Conservation (phyloP, 2,797 vertebrate species). For the Takifugu rubripes region DNA sequence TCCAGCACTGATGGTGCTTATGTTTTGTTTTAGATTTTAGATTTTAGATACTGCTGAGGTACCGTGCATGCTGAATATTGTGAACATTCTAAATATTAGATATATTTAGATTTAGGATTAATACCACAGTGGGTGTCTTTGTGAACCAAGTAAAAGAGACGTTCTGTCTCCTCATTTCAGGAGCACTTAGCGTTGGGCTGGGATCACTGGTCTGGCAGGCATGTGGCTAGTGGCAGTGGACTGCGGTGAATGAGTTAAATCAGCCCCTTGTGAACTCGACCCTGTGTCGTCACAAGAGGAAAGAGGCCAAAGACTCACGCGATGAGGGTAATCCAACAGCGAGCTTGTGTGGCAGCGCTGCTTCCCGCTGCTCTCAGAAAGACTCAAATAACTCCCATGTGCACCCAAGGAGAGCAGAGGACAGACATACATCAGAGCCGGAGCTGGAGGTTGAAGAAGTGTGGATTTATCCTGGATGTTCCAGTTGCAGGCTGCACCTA, state of each 20-base stretch:
- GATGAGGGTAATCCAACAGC: constrained; percentile 70
- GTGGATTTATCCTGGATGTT: constrained; percentile 58
- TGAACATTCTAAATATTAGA: too few relatives aligned
- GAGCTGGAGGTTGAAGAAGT: constrained; percentile 53
- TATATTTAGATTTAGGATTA: too few relatives aligned
- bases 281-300: constrained; percentile 63
- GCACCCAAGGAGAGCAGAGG: constrained; percentile 67
- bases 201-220: constrained; percentile 64
- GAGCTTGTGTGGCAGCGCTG: constrained; percentile 65
- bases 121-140: constrained; percentile 20
- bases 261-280: constrained; percentile 65
- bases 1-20: too few relatives aligned
- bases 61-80: too few relatives aligned
- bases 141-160: constrained; percentile 64
- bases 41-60: too few relatives aligned
- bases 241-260: constrained; percentile 78
- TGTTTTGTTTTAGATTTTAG: too few relatives aligned
- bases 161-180: constrained; percentile 66
- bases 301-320: constrained; percentile 69
- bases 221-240: constrained; percentile 70
- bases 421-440: constrained; percentile 65
- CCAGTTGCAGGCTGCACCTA: constrained; percentile 52
- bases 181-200: constrained; percentile 61
- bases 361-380: constrained; percentile 68
- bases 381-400: constrained; percentile 72